Evolutionary conservation across 2,797 vertebrate species (phyloP), one percentile per base, ranked within the genome.

Genomic region (Eulemur coronatus): DNA sequence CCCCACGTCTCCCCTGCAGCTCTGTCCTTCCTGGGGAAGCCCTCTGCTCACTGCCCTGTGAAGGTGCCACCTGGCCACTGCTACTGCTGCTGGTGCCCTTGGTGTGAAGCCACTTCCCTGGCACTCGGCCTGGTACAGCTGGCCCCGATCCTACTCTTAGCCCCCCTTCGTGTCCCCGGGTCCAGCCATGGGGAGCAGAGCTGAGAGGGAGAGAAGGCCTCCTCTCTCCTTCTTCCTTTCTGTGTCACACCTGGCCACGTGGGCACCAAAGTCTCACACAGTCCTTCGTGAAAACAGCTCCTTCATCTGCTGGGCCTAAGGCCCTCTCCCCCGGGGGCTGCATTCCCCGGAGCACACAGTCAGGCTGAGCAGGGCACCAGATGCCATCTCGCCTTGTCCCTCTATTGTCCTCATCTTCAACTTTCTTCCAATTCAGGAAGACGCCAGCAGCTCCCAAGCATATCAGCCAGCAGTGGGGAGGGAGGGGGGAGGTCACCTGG

Each of bases 111-210:
- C 7, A 1, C 43, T 59, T 59, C 26, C 24, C 13, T 26, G 55
- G 35, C 8, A 5, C 5, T 41, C 35, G 30, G 48, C 61, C 26
- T 55, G 43, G 41, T 24, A 33, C 5, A 9, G 3, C 28, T 4
- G 41, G 52, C 50, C 52, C 73, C n/a, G 17, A 24, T 17, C 33
- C 24, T 41, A 26, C 7, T 43, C 43, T 7, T 7, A 3, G 12
- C 0, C 1, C 4, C 5, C 38, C 43, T 28, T 59, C 35, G 0
- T 4, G 8, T 41, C 7, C 17, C 76, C 13, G 48, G 35, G 55
- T 13, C 55, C 76, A 75, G 38, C 65, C 4, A 2, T 9, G 2
- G 30, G 70, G 57, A 17, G 20, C 26, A 30, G 92, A 85, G n/a
- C 70, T 35, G 82, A 65, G 35, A 4, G 5, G 17, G 59, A 76